Evolutionary conservation across 2,888 invertebrate species (phyloP), one percentile per base, ranked within the genome.

Genomic region (Drosophila quinaria): DNA sequence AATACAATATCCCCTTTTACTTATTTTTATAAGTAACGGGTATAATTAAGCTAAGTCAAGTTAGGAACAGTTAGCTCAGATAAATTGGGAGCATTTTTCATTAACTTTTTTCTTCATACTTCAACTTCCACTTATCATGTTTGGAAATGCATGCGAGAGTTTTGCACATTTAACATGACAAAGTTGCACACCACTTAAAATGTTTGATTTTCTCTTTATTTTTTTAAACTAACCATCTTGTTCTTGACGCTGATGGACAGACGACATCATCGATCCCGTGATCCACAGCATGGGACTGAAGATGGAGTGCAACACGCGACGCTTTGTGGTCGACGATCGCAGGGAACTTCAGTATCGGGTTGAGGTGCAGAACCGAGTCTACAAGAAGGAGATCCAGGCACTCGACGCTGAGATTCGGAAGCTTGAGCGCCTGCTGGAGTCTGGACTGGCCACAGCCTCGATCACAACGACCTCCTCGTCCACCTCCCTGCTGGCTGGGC

Each of bases 361-460:
- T 50, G 97, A 98, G 92, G 97, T 98, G 58, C 98, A 98, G 93
- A 98, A 98, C 93, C 95, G 96, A 80, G 98, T 97, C 5, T 98
- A 97, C 91, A 95, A 96, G 90, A 94, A 96, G 77, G 97, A 98
- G 92, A 95, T 98, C 76, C 95, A 95, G 9, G 95, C 95, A 15
- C 91, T 97, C 51, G 97, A 97, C 91, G 94, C 95, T 52, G 97
- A 97, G 92, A 96, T 97, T 54, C 94, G 95, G 9, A 94, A 96
- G 64, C 92, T 97, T 79, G 97, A 97, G 91, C 95, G 95, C 60
- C 90, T 97, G 74, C 93, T 95, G 8, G 95, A 96, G 70, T 94
- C 95, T 51, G 95, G 95, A 0, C 37, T 82, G 17, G 78, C 33
- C 19, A 94, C 95, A 0, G 93, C 94, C 5, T 91, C 92, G 3